Evolutionary conservation across 2,888 invertebrate genomes (phyloP).

Genomic region (Linyphia triangularis): DNA sequence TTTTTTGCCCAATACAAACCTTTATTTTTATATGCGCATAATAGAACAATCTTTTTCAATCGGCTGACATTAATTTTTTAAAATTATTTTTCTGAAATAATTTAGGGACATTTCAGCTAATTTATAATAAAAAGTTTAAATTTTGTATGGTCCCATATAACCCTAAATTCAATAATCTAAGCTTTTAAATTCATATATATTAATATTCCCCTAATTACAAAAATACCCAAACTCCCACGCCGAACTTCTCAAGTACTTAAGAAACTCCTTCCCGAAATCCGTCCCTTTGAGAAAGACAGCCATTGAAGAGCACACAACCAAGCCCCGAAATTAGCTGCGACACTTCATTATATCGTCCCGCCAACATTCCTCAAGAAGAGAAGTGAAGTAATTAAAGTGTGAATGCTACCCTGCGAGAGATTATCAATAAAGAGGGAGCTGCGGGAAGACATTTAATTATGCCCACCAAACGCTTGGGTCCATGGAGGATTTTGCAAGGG

Average conservation of each 20-base stretch:
- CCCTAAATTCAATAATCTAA: too few relatives aligned
- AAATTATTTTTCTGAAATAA: too few relatives aligned
- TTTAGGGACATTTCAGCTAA: too few relatives aligned
- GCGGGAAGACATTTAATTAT: not conserved
- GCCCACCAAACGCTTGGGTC: not conserved
- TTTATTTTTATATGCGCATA: not conserved
- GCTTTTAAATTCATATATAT: not conserved
- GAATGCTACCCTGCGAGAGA: not conserved
- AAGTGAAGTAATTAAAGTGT: not conserved
- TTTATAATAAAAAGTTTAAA: too few relatives aligned
- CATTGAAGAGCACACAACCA: not conserved
- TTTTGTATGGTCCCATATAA: too few relatives aligned
- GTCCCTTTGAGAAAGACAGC: too few relatives aligned
- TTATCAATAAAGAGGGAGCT: not conserved
- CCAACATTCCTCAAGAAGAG: not conserved
- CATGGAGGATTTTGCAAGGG: not conserved
- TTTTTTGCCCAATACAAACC: not conserved
- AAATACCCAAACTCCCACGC: not conserved
- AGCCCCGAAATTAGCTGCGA: not conserved
- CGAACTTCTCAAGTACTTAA: not conserved
- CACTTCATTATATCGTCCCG: not conserved
- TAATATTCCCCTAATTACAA: not conserved
- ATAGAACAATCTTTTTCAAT: too few relatives aligned
- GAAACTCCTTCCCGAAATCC: too few relatives aligned
- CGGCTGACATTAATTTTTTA: too few relatives aligned